A percentile compares a stretch with the other conserved stretches of the same genome.
These are phyloP conservation scores for Acanthosepion esculentum DNA, from an alignment of 2,888 invertebrate species.

Conservation along the genomic window DNA sequence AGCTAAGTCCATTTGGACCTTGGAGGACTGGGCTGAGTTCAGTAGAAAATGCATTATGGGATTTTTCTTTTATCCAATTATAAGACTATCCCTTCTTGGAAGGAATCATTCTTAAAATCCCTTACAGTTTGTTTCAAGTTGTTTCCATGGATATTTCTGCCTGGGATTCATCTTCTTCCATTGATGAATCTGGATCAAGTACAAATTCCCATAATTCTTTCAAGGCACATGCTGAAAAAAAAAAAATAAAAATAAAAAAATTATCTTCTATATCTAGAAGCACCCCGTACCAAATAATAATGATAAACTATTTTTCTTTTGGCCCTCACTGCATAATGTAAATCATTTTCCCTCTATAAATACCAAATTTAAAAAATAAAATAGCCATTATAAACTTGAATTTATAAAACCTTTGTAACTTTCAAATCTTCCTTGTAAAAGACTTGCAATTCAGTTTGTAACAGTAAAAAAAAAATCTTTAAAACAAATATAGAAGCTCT, in stretches of 20 bases:
- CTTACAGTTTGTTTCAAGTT: not conserved
- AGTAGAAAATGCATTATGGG: not conserved
- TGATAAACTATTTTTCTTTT: too few species aligned
- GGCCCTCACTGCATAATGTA: too few species aligned
- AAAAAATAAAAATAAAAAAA: conserved; percentile 50
- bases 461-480: too few species aligned
- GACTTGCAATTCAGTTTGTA: too few species aligned
- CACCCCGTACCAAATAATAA: too few species aligned
- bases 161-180: conserved; percentile 36
- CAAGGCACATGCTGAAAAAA: conserved; percentile 58
- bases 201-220: conserved; percentile 61
- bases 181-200: conserved; percentile 54
- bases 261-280: too few species aligned
- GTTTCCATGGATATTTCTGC: conserved; percentile 24
- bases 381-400: too few species aligned
- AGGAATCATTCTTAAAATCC: not conserved
- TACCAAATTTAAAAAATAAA: too few species aligned
- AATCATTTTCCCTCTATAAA: too few species aligned
- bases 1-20: not conserved
- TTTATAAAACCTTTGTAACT: too few species aligned
- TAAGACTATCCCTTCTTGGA: not conserved
- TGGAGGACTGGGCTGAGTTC: not conserved
- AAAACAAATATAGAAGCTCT: too few species aligned
- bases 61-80: not conserved
- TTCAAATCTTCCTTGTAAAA: too few species aligned